phyloP scores from a whole-genome alignment of 2,113 vertebrate genomes.

The Taxidea taxus region DNA sequence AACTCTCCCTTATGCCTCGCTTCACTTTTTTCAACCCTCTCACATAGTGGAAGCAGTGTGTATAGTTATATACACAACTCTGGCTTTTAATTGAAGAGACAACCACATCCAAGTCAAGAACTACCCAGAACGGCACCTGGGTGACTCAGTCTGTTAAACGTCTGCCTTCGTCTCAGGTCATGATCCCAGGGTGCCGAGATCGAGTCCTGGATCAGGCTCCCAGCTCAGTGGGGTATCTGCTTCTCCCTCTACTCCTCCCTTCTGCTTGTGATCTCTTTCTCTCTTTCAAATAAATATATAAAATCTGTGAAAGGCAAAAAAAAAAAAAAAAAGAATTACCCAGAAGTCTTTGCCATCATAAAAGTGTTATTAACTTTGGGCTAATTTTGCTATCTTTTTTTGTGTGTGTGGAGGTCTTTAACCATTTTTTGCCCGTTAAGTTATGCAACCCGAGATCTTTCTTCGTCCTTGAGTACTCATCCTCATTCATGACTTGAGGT shows the following conservation, averaged over 20 bases:
- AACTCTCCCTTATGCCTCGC: background rate
- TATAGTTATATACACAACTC: background rate
- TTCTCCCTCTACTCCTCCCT: too few relatives aligned
- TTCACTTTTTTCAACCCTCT: background rate
- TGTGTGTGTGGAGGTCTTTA: background rate
- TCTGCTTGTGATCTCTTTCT: too few relatives aligned
- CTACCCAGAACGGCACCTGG: background rate
- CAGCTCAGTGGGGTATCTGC: too few relatives aligned
- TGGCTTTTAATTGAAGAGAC: background rate
- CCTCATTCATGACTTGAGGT: background rate
- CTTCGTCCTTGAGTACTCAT: background rate
- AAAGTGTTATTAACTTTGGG: background rate
- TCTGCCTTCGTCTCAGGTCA: too few relatives aligned
- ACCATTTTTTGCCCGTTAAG: background rate
- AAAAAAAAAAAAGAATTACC: background rate
- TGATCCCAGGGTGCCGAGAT: too few relatives aligned
- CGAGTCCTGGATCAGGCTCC: too few relatives aligned
- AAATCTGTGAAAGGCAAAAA: too few relatives aligned
- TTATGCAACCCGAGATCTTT: background rate
- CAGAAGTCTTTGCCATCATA: background rate
- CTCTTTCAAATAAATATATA: too few relatives aligned
- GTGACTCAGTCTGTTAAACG: background rate
- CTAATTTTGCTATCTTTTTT: background rate
- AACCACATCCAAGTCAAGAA: background rate
- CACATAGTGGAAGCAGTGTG: background rate